Base-by-base conservation (phyloP, 2,888 invertebrate species). In the Cheilosia impressa region DNA sequence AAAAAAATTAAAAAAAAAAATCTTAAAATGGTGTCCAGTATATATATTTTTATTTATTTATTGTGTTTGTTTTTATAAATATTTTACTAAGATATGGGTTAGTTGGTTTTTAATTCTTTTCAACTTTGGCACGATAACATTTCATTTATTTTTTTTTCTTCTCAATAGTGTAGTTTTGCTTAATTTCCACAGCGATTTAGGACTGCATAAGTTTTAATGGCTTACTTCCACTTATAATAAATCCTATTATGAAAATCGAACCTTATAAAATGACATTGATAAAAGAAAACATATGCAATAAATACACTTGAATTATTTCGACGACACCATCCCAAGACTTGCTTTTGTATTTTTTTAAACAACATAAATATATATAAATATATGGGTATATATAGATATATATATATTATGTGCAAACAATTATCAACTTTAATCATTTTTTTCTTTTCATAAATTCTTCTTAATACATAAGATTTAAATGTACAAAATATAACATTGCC, bases 391-490 rank as follows among this genome's bases (percentile, higher is more conserved):
- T 31, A 31, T 53, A 31, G 15, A 53, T 15, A 53, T 31, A 53
- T 27, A 24, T 17, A 22, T 43, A 45, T 71, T 9, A 41, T 60
- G 17, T 53, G 45, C 45, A 73, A 75, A 79, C 68, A 81, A 81
- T 81, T 81, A 81, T 81, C 77, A 81, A 81, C 76, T 76, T 65
- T 57, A 63, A 55, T 50, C 47, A 57, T 15, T 57, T 75, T 66
- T 66, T 52, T 60, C 52, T 52, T 60, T 41, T 50, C 43, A 55
- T 66, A 55, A 68, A 41, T 66, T 50, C 15, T 19, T 62, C 19
- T 50, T 50, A 53, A 24, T 65, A 55, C 38, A 69, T 53, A 68
- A n/a, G 41, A 65, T 50, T n/a, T 52, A 60, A 55, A 57, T 38
- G 34, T 53, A 41, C 22, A 53, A 69, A 79, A 71, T 17, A 66